Conservation (phyloP, 2,113 vertebrate genomes). For the Danio rerio region DNA sequence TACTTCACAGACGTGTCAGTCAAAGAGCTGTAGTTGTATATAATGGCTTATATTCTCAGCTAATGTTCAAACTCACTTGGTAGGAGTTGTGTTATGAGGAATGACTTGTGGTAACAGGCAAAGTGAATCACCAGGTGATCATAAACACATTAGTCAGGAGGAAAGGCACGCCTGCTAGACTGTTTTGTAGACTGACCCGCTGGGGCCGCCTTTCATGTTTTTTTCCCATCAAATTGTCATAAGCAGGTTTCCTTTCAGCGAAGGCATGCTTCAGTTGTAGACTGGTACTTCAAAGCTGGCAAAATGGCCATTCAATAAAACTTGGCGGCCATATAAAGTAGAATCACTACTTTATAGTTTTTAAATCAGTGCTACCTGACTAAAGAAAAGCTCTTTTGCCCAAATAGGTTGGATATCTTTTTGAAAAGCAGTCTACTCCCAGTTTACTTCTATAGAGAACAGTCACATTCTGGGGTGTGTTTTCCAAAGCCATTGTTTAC, state of each 20-base stretch:
- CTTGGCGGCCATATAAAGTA: no score
- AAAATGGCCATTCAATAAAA: no score
- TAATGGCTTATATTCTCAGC: conserved; percentile 58
- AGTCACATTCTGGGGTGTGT: no score
- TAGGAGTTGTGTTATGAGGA: conserved; percentile 54
- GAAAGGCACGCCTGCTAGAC: conserved; percentile 64
- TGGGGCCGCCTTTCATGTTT: conserved; percentile 39
- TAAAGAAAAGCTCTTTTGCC: no score
- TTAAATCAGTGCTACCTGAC: no score
- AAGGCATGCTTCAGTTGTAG: background rate
- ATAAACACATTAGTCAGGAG: conserved; percentile 62
- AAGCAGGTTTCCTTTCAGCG: conserved; percentile 26
- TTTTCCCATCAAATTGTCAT: conserved; percentile 38
- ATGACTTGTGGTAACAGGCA: conserved; percentile 50
- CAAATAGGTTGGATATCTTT: no score
- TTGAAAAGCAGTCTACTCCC: no score
- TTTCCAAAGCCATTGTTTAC: no score
- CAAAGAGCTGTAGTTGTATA: conserved; percentile 61
- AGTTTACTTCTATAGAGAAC: no score
- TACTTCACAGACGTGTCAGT: conserved; percentile 64
- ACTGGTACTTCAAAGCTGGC: background rate
- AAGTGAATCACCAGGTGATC: conserved; percentile 63
- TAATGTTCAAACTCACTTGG: conserved; percentile 68
- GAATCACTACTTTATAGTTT: no score
- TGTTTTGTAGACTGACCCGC: conserved; percentile 41